Evolutionary conservation across 2,113 vertebrate species (phyloP).

Genomic region (Galbula dea): DNA sequence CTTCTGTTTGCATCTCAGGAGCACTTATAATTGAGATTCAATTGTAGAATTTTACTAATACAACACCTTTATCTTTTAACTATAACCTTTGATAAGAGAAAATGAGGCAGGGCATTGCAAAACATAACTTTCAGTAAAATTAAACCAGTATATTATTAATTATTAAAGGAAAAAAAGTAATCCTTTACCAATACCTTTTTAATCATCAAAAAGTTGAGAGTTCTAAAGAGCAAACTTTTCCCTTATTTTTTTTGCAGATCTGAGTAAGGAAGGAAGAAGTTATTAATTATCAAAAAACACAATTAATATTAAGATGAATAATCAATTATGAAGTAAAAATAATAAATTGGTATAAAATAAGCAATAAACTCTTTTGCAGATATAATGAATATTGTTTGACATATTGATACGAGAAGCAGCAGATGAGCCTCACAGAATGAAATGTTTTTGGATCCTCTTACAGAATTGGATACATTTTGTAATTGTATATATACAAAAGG

Average conservation of each 20-base stretch:
- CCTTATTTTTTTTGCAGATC: background rate
- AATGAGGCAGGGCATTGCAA: background rate
- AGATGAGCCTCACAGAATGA: background rate
- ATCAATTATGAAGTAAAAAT: background rate
- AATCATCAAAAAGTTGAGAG: background rate
- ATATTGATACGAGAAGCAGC: background rate
- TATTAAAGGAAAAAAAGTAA: background rate
- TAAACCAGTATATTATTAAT: background rate
- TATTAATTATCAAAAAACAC: background rate
- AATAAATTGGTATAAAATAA: background rate
- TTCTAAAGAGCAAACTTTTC: background rate
- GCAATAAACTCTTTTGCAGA: background rate
- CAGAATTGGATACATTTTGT: background rate
- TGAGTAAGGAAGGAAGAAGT: background rate
- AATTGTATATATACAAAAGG: background rate
- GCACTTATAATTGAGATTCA: background rate
- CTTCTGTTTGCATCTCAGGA: background rate
- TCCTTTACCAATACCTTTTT: background rate
- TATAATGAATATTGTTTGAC: background rate
- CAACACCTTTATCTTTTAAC: rapidly evolving
- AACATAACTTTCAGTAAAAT: background rate
- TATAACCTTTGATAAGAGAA: background rate
- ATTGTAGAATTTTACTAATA: background rate
- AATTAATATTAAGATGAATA: background rate
- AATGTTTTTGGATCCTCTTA: background rate